Percentiles rank a stretch among this genome's conserved stretches.
phyloP scores from a whole-genome alignment of 2,888 invertebrate species.

The Isotomurus palustris region DNA sequence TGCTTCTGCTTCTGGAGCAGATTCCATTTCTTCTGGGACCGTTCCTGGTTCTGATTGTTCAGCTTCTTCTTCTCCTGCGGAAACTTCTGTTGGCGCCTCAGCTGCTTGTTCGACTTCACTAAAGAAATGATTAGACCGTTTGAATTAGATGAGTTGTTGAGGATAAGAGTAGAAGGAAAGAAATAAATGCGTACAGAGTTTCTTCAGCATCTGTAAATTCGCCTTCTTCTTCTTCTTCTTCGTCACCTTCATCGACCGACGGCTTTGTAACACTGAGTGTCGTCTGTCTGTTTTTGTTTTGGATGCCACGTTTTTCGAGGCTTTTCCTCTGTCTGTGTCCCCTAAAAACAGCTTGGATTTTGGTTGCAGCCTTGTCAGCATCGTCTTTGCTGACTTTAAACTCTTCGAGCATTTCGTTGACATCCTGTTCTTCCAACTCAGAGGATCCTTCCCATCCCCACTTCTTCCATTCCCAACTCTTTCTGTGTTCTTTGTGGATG shows the following conservation, averaged over 20 bases:
- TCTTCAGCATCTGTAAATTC: too few relatives aligned
- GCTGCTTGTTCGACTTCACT: background rate
- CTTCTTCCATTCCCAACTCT: slow-evolving; percentile 26
- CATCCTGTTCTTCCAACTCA: slow-evolving; percentile 17
- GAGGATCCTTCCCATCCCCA: slow-evolving; percentile 31
- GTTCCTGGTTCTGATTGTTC: too few relatives aligned
- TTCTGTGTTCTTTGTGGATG: slow-evolving; percentile 9
- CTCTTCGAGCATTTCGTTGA: slow-evolving; percentile 22
- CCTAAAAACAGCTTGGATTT: background rate
- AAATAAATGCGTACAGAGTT: too few relatives aligned
- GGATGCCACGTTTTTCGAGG: background rate
- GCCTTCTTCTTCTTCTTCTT: background rate
- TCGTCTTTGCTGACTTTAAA: slow-evolving; percentile 8
- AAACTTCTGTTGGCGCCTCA: background rate
- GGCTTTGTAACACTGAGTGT: too few relatives aligned
- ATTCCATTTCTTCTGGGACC: too few relatives aligned
- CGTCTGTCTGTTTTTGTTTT: too few relatives aligned
- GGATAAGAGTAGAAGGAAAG: too few relatives aligned
- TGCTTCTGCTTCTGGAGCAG: too few relatives aligned
- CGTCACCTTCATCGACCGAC: background rate
- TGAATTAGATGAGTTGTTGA: too few relatives aligned
- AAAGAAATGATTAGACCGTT: too few relatives aligned
- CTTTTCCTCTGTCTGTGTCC: background rate
- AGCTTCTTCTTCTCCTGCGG: background rate
- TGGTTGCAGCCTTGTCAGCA: slow-evolving; percentile 13